Evolutionary conservation across 2,888 invertebrate genomes (phyloP).

Genomic region (Lutraria lutraria): DNA sequence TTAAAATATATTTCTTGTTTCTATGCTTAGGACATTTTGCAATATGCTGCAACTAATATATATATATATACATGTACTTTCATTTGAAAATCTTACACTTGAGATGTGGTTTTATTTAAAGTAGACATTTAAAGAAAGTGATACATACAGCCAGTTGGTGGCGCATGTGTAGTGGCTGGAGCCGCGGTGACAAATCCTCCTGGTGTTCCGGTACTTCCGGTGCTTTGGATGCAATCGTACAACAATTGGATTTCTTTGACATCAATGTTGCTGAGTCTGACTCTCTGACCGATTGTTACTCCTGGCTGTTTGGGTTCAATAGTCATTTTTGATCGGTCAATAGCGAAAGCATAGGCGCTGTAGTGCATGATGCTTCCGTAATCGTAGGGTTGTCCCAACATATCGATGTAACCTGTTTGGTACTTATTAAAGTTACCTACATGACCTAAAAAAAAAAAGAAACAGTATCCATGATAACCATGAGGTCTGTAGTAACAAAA

Average conservation of each 20-base stretch:
- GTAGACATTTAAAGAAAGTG: no score
- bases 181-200: slow-evolving; percentile 52
- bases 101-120: no score
- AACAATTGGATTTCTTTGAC: slow-evolving; percentile 86
- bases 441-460: slow-evolving; percentile 65
- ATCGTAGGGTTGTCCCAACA: slow-evolving; percentile 89
- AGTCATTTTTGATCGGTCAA: slow-evolving; percentile 87
- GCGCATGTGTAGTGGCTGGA: slow-evolving; percentile 50
- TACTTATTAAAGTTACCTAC: slow-evolving; percentile 77
- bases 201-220: slow-evolving; percentile 44
- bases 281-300: slow-evolving; percentile 89
- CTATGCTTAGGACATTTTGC: no score
- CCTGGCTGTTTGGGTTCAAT: slow-evolving; percentile 87
- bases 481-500: no score
- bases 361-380: slow-evolving; percentile 94
- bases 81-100: no score
- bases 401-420: slow-evolving; percentile 68
- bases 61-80: no score
- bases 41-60: no score
- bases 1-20: no score
- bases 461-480: no score
- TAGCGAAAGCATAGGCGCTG: slow-evolving; percentile 87
- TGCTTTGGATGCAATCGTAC: slow-evolving; percentile 83
- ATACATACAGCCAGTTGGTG: slow-evolving; percentile 48
- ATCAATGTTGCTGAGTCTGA: slow-evolving; percentile 85